Evolutionary conservation across 1,140 invertebrate species (phyloP).

Genomic region (Trichonephila inaurata): DNA sequence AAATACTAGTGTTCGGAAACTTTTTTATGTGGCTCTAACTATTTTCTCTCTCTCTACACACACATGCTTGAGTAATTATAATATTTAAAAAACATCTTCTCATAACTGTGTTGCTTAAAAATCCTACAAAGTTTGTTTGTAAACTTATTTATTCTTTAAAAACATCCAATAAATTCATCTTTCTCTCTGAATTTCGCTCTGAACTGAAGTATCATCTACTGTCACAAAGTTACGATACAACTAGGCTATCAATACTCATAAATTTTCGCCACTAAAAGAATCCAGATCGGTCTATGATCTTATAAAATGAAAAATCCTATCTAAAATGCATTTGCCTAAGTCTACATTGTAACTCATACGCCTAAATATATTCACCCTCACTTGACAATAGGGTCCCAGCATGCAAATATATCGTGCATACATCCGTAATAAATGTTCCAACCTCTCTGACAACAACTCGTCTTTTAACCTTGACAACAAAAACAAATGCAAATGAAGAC

Average conservation of each 20-base stretch:
- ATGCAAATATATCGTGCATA: conserved; percentile 35
- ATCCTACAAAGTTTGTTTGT: too few species aligned
- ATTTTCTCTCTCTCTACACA: too few species aligned
- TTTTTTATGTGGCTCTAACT: too few species aligned
- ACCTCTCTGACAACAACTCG: neutral
- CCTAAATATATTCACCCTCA: neutral
- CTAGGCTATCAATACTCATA: neutral
- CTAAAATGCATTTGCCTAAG: neutral
- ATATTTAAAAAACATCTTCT: too few species aligned
- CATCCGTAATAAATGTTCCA: conserved; percentile 19
- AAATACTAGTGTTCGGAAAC: too few species aligned
- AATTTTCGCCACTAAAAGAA: conserved; percentile 3
- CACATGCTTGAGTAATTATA: too few species aligned
- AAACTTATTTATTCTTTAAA: too few species aligned
- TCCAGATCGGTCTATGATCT: neutral
- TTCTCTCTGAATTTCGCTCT: too few species aligned
- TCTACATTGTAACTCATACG: neutral
- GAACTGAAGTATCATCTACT: too few species aligned
- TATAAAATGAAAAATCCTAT: neutral
- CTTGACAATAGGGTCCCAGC: neutral
- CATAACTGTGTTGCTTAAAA: too few species aligned
- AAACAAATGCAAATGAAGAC: conserved; percentile 27
- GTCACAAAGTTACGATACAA: too few species aligned
- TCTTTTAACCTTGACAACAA: conserved; percentile 29
- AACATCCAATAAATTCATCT: too few species aligned